Conservation (phyloP, 2,797 vertebrate genomes). For the Pipistrellus kuhlii region DNA sequence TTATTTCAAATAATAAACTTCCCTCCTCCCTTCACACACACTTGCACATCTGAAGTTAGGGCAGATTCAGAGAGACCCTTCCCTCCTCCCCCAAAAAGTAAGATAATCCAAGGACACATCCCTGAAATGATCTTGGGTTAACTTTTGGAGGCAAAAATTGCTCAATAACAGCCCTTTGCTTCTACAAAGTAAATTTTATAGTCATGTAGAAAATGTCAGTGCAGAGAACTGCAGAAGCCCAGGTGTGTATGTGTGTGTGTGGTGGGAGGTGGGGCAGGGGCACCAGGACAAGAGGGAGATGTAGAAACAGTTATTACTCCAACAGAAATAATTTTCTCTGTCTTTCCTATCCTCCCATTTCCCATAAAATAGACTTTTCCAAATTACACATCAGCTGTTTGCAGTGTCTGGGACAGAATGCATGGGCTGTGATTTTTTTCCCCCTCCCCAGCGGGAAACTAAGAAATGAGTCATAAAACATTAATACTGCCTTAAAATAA, state of each 20-base stretch:
- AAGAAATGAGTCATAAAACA: conserved; percentile 83
- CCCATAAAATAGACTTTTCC: conserved; percentile 68
- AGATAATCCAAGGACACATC: background rate
- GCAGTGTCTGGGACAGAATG: conserved; percentile 60
- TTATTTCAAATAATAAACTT: background rate
- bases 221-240: background rate
- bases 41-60: background rate
- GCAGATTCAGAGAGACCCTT: background rate
- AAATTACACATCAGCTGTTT: conserved; percentile 78
- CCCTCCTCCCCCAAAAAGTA: background rate
- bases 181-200: background rate
- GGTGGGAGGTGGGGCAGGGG: background rate
- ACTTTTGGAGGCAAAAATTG: conserved; percentile 8
- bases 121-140: conserved; percentile 34
- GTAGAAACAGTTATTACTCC: background rate
- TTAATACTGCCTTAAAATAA: conserved; percentile 84
- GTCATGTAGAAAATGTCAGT: background rate
- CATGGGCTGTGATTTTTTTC: conserved; percentile 51
- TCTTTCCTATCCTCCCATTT: conserved; percentile 41
- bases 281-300: too few species aligned
- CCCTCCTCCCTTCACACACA: background rate
- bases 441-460: conserved; percentile 64
- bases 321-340: conserved; percentile 57
- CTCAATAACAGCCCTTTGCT: background rate
- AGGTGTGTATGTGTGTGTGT: background rate